Percentiles rank a stretch among this genome's conserved stretches.
phyloP scores from a whole-genome alignment of 2,797 vertebrate genomes.

The Bradypodion pumilum region DNA sequence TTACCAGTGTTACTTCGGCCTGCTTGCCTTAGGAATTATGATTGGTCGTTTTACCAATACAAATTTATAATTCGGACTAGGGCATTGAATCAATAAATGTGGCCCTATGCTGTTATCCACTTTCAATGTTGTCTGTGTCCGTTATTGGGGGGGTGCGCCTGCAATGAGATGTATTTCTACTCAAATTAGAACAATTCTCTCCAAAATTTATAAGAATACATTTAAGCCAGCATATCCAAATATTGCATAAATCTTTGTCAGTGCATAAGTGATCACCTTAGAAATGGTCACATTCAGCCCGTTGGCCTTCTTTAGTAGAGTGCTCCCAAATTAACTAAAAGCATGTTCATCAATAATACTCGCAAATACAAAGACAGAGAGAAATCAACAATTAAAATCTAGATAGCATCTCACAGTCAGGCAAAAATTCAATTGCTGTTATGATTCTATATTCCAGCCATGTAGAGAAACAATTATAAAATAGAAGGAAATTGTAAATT shows the following conservation, averaged over 20 bases:
- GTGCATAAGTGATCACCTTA: neutral
- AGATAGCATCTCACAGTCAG: neutral
- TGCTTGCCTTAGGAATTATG: no score
- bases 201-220: neutral
- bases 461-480: conserved; percentile 45
- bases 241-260: neutral
- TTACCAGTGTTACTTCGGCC: no score
- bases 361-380: neutral
- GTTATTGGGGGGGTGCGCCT: no score
- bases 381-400: conserved; percentile 5
- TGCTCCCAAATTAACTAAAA: neutral
- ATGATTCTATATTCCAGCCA: conserved; percentile 21
- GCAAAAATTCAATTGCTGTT: conserved; percentile 8
- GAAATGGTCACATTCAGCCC: neutral
- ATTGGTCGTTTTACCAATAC: no score
- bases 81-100: no score
- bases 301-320: no score
- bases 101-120: no score
- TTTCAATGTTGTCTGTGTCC: no score
- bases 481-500: conserved; percentile 39
- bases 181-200: neutral
- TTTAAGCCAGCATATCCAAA: neutral
- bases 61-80: no score
- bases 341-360: neutral
- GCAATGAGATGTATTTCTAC: neutral